phyloP scores from a whole-genome alignment of 2,888 invertebrate genomes.

The Amphipoea oculea region DNA sequence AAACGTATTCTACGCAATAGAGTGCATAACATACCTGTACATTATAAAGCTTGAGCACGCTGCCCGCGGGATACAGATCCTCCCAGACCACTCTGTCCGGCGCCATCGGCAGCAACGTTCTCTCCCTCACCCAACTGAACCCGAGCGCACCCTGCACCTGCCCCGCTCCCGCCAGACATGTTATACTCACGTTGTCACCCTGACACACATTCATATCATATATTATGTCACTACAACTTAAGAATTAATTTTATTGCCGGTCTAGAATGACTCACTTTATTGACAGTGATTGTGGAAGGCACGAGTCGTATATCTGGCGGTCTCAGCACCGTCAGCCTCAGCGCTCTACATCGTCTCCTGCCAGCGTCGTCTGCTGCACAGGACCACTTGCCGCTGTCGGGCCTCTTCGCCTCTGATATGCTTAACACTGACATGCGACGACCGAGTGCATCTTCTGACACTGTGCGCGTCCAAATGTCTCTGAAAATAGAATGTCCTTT shows the following conservation, averaged over 20 bases:
- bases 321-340: slow-evolving; percentile 90
- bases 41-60: slow-evolving; percentile 94
- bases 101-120: slow-evolving; percentile 93
- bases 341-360: slow-evolving; percentile 92
- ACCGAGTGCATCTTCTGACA: slow-evolving; percentile 88
- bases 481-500: slow-evolving; percentile 76
- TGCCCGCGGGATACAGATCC: slow-evolving; percentile 95
- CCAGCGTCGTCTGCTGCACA: slow-evolving; percentile 94
- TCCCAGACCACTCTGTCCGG: slow-evolving; percentile 96
- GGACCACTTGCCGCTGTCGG: slow-evolving; percentile 95
- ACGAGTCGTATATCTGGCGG: slow-evolving; percentile 92
- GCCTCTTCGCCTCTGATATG: slow-evolving; percentile 92
- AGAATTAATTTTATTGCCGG: too few species aligned
- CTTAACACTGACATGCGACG: slow-evolving; percentile 92
- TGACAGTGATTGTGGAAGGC: slow-evolving; percentile 93
- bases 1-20: too few species aligned
- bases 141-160: slow-evolving; percentile 92
- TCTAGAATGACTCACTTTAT: slow-evolving; percentile 79
- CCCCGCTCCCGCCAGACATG: slow-evolving; percentile 93
- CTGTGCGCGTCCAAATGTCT: slow-evolving; percentile 92
- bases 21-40: slow-evolving; percentile 90
- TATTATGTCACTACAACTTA: neutral
- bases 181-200: slow-evolving; percentile 93
- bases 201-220: slow-evolving; percentile 69
- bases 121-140: slow-evolving; percentile 96